Conservation (phyloP, 1,140 invertebrate genomes). For the Heliconius hewitsoni region DNA sequence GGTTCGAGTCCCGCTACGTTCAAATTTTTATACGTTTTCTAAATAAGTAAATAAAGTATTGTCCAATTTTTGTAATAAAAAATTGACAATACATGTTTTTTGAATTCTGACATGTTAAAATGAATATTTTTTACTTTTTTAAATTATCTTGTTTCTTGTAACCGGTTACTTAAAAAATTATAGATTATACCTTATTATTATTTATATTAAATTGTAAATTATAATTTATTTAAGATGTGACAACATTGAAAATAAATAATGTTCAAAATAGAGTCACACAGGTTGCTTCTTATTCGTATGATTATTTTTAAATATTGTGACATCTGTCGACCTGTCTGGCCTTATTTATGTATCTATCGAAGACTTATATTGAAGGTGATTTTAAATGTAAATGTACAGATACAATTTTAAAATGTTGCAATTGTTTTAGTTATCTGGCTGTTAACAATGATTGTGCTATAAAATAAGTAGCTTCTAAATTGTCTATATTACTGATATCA, state of each 20-base stretch:
- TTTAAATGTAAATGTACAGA: not conserved
- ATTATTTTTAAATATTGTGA: not conserved
- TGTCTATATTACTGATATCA: no score
- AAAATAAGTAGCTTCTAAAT: no score
- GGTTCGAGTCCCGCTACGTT: no score
- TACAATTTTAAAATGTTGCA: not conserved
- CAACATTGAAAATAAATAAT: not conserved
- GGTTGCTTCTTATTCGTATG: not conserved
- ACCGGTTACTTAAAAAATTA: not conserved
- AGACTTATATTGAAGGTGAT: no score
- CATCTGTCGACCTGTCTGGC: not conserved
- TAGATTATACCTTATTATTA: not conserved
- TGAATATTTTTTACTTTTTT: no score
- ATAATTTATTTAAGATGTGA: no score
- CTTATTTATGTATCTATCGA: not conserved
- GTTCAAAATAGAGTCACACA: not conserved
- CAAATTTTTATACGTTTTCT: no score
- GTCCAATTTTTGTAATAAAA: not conserved
- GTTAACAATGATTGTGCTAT: no score
- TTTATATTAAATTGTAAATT: not conserved
- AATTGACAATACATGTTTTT: no score
- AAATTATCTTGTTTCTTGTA: not conserved
- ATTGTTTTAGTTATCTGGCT: no score
- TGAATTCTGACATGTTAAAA: no score
- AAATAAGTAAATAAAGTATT: not conserved